Conservation (phyloP, 2,797 vertebrate species). For the Xenopus petersii region DNA sequence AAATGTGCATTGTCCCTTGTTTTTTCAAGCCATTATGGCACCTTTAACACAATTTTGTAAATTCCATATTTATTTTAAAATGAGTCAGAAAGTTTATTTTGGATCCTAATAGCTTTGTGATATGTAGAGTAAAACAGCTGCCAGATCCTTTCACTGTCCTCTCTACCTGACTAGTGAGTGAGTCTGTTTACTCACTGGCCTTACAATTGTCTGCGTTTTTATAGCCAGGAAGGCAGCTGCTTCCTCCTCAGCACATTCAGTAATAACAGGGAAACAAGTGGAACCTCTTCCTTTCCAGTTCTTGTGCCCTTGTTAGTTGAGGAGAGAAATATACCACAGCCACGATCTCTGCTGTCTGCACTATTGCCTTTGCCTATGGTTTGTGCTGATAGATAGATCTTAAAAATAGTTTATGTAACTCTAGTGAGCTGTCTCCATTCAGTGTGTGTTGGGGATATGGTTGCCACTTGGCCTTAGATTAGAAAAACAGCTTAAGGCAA, state of each 20-base stretch:
- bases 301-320: constrained; percentile 23
- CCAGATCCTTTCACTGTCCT: constrained; percentile 13
- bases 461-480: constrained; percentile 18
- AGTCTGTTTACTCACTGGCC: constrained; percentile 40
- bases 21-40: not conserved
- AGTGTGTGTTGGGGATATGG: constrained; percentile 20
- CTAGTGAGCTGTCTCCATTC: constrained; percentile 16
- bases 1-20: not conserved
- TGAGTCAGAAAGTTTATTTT: constrained; percentile 19
- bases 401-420: constrained; percentile 34
- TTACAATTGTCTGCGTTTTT: constrained; percentile 26
- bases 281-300: constrained; percentile 32
- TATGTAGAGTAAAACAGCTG: not conserved
- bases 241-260: constrained; percentile 34
- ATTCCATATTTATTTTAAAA: constrained; percentile 5
- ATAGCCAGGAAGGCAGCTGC: constrained; percentile 46
- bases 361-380: constrained; percentile 18
- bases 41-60: not conserved
- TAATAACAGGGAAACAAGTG: constrained; percentile 42
- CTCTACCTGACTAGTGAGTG: constrained; percentile 21
- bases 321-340: constrained; percentile 37
- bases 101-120: not conserved
- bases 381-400: constrained; percentile 33
- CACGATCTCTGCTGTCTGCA: constrained; percentile 40
- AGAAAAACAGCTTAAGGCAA: constrained; percentile 2